phyloP scores from a whole-genome alignment of 2,888 invertebrate species.

The Catocala nupta region DNA sequence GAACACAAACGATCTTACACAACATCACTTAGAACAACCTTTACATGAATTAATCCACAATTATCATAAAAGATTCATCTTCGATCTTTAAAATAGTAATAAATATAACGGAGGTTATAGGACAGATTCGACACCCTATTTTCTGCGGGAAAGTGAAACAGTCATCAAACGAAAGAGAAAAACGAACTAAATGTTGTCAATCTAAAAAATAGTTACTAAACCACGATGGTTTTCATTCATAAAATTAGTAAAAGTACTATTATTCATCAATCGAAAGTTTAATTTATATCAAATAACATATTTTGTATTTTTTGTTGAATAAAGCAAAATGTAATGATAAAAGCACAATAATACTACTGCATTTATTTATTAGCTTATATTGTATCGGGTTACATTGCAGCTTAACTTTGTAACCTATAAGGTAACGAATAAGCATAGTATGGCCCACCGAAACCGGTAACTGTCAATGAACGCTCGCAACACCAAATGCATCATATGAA shows the following conservation, averaged over 20 bases:
- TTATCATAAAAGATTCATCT: constrained; percentile 91
- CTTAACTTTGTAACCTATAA: too few species aligned
- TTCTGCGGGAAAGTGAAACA: constrained; percentile 87
- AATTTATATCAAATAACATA: neutral
- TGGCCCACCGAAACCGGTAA: too few species aligned
- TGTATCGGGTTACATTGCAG: too few species aligned
- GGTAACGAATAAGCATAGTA: too few species aligned
- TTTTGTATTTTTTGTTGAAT: too few species aligned
- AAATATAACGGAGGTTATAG: constrained; percentile 86
- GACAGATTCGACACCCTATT: constrained; percentile 88
- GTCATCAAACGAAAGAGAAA: constrained; percentile 83
- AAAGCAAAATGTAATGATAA: too few species aligned
- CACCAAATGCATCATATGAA: too few species aligned
- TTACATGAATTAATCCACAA: constrained; percentile 88
- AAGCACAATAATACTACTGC: too few species aligned
- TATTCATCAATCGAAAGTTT: neutral
- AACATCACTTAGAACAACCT: constrained; percentile 86
- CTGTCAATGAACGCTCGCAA: too few species aligned
- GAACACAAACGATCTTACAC: constrained; percentile 86
- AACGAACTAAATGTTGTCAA: constrained; percentile 76
- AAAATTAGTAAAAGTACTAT: constrained; percentile 27
- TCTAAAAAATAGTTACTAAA: constrained; percentile 57
- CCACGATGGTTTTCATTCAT: constrained; percentile 60
- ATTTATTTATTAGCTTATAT: too few species aligned
- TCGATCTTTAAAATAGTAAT: constrained; percentile 85